Base-by-base conservation (phyloP, 2,888 invertebrate species). In the Cyaniris semiargus region DNA sequence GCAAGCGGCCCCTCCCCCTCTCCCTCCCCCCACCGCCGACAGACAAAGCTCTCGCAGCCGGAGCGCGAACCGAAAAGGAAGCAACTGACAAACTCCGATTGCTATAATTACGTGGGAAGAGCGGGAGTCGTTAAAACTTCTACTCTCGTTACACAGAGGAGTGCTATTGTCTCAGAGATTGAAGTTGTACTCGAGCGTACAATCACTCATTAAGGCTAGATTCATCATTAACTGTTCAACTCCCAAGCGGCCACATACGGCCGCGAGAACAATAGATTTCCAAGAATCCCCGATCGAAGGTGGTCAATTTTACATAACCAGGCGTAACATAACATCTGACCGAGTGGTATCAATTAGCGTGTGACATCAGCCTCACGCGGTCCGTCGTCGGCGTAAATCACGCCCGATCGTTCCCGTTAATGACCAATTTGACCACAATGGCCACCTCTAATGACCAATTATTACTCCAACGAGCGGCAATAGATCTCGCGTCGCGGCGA, bases 31-130 rank as follows among this genome's bases (percentile, higher is more conserved):
- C 10, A 8, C 27, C 27, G 66, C 15, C 66, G 66, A 66, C 66
- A 66, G 66, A 66, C 27, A 27, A 66, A 66, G 27, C 66, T 66
- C 60, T 60, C 60, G 66, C 27, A 60, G 60, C 5, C 23, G 23
- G 27, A 31, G 66, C 23, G 66, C 15, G 66, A 66, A 66, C 27
- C 27, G 66, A 66, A 21, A 66, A 66, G 66, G 66, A 66, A 27
- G 66, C 66, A 5, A 31, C 66, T 66, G 66, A 66, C 66, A 31
- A 31, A 31, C 66, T 31, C 27, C 13, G 18, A 66, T 66, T 27
- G 66, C 66, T 66, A 66, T 66, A 66, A 66, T 66, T 27, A 66
- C 66, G 66, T 66, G 66, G 27, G 66, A 31, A 18, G 18, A 53
- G 53, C 53, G 60, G 27, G 23, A 66, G 23, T 27, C 60, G 8